Percentiles rank a stretch among this genome's conserved stretches.
Conservation (phyloP, 2,888 invertebrate genomes). For the Spodoptera littoralis region DNA sequence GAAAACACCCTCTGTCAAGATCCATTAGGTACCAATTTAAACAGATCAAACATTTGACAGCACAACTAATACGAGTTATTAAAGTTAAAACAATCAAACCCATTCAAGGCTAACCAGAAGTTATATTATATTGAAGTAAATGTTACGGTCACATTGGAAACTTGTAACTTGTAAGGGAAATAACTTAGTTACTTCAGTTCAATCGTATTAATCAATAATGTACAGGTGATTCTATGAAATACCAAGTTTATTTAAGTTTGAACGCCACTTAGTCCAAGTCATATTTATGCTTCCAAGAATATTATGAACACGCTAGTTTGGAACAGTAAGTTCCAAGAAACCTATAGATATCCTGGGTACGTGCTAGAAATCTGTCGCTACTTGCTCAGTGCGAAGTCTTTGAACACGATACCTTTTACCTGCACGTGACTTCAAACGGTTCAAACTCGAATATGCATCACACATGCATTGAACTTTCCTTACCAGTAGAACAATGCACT, state of each 20-base stretch:
- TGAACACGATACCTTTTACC: constrained; percentile 45
- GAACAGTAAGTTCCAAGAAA: constrained; percentile 10
- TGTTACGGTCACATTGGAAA: constrained; percentile 23
- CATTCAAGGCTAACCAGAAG: constrained; percentile 12
- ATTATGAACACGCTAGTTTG: not conserved
- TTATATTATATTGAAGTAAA: constrained; percentile 23
- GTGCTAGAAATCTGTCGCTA: constrained; percentile 40
- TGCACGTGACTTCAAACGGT: constrained; percentile 44
- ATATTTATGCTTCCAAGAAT: constrained; percentile 7
- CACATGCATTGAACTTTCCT: constrained; percentile 24
- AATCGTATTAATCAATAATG: constrained; percentile 37
- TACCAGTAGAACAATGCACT: constrained; percentile 23
- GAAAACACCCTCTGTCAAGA: no score
- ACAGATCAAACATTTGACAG: no score
- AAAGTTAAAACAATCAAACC: constrained; percentile 13
- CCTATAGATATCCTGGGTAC: constrained; percentile 20
- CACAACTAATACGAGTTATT: not conserved
- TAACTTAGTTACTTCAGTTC: constrained; percentile 20
- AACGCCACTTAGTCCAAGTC: constrained; percentile 11
- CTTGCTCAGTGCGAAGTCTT: constrained; percentile 34
- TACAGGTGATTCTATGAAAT: constrained; percentile 9
- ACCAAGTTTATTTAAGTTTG: not conserved
- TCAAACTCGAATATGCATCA: constrained; percentile 25
- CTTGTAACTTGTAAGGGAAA: constrained; percentile 23
- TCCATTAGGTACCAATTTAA: not conserved